Base-by-base conservation (phyloP, 2,888 invertebrate genomes). In the Galeruca laticollis region DNA sequence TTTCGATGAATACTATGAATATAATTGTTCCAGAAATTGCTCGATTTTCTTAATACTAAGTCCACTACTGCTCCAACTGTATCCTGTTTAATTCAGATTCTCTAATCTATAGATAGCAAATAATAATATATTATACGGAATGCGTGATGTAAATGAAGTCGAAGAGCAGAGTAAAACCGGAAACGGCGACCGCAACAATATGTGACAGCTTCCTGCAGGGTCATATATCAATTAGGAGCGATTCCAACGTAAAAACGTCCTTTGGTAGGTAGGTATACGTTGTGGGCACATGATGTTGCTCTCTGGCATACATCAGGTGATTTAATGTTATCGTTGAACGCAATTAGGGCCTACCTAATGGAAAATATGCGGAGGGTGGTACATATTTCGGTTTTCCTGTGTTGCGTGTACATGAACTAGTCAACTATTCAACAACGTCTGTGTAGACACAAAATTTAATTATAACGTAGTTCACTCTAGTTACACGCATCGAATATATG, bases 171-270 rank as follows among this genome's bases (percentile, higher is more conserved):
- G 20, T 51, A 35, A 49, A 51, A 43, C 49, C 52, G 70, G 60
- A 64, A 64, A 64, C 60, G 68, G 37, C 56, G 60, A 26, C 68
- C 35, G 54, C 59, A 65, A 60, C 57, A 49, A 20, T 47, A 43
- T 60, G 73, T 71, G 71, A 69, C 69, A 63, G 60, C 79, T 80
- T 80, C 82, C 81, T 75, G 76, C 76, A 79, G 81, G 74, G 80
- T 79, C 74, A 81, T 83, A 81, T 81, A 82, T 83, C 83, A 83
- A 83, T 83, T 83, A 82, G 76, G 74, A 57, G 68, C 73, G 74
- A 76, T 76, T 74, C 72, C 72, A 75, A 73, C 74, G 76, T 75
- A 80, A 81, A 81, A 81, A 78, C 74, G 66, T 72, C 76, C 56
- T 67, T 67, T 49, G 59, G 52, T 69, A 64, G 59, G 52, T 63